Percentiles rank a stretch among this genome's conserved stretches.
These are phyloP conservation scores for Taurulus bubalis DNA, from an alignment of 2,113 vertebrate genomes.

Conservation along the genomic window DNA sequence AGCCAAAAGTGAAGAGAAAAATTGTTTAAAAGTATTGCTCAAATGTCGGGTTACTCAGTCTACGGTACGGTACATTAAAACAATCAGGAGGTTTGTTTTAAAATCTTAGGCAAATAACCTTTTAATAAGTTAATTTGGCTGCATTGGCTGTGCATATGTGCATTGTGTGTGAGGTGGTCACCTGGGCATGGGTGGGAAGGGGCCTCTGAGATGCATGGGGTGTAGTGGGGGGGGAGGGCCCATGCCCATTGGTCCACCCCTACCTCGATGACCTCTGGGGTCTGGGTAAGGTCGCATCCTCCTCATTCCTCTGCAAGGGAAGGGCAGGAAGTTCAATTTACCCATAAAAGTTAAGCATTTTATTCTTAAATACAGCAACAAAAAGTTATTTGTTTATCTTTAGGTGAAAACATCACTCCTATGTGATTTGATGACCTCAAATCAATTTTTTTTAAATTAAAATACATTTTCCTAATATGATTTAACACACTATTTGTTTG, in stretches of 20 bases:
- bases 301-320: conserved; percentile 78
- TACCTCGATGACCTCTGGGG: conserved; percentile 69
- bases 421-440: too few species aligned
- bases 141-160: background rate
- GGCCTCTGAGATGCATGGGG: conserved; percentile 77
- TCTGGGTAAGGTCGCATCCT: conserved; percentile 83
- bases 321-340: background rate
- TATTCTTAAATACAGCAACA: background rate
- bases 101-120: background rate
- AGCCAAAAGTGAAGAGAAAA: background rate
- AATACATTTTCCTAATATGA: background rate
- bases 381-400: background rate
- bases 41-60: background rate
- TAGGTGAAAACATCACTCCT: too few species aligned
- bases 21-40: background rate
- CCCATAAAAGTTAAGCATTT: background rate
- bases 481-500: background rate
- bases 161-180: conserved; percentile 30
- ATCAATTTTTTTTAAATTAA: background rate
- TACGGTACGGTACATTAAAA: background rate
- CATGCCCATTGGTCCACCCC: conserved; percentile 74
- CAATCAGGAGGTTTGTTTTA: background rate
- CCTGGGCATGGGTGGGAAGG: conserved; percentile 80
- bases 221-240: conserved; percentile 70
- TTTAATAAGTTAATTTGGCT: background rate